Conservation (phyloP, 1,140 invertebrate species). For the Chironomus tepperi region DNA sequence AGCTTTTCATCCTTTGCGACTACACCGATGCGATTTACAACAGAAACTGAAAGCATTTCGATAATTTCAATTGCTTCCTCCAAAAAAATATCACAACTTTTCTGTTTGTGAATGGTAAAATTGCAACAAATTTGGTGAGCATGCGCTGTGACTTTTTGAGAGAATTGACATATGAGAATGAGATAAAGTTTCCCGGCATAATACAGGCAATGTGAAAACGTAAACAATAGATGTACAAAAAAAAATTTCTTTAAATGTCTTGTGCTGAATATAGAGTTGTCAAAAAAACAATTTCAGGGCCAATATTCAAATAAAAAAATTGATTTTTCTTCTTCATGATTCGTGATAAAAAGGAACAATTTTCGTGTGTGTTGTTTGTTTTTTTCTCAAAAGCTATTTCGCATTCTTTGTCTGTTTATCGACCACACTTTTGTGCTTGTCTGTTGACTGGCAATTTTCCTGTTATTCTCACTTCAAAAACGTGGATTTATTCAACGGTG, state of each 20-base stretch:
- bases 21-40: background rate
- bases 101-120: background rate
- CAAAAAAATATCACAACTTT: too few relatives aligned
- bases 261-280: background rate
- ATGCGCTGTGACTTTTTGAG: background rate
- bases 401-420: too few relatives aligned
- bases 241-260: too few relatives aligned
- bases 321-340: background rate
- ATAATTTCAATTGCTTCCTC: too few relatives aligned
- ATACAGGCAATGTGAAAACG: constrained; percentile 9
- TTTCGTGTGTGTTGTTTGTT: too few relatives aligned
- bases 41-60: background rate
- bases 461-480: too few relatives aligned
- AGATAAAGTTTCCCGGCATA: background rate
- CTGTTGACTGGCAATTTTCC: too few relatives aligned
- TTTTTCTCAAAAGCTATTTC: too few relatives aligned
- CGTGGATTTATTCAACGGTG: too few relatives aligned
- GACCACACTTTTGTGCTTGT: too few relatives aligned
- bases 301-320: background rate
- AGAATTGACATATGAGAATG: background rate
- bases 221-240: background rate
- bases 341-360: background rate
- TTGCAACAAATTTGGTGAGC: background rate
- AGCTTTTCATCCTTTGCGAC: background rate
- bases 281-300: background rate